Evolutionary conservation across 2,113 vertebrate species (phyloP).

Genomic region (Crypturellus undulatus): DNA sequence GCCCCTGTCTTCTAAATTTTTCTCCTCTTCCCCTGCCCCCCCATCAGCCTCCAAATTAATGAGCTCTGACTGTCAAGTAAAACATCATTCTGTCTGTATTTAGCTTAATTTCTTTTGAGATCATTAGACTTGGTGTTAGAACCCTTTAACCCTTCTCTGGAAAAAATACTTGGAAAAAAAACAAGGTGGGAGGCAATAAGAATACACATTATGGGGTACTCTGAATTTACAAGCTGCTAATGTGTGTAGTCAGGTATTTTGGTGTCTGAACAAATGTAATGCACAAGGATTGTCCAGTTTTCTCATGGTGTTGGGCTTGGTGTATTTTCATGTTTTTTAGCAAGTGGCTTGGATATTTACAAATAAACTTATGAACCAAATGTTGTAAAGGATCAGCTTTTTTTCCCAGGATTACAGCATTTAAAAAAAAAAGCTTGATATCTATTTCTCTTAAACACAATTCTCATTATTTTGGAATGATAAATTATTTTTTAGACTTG

Average conservation of each 20-base stretch:
- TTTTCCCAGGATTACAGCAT: not conserved
- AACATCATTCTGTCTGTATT: not conserved
- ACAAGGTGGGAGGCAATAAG: not conserved
- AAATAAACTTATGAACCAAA: not conserved
- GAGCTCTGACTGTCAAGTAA: not conserved
- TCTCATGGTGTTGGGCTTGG: too few species aligned
- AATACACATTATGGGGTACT: not conserved
- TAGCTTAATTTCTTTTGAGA: not conserved
- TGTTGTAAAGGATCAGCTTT: too few species aligned
- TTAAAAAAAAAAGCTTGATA: too few species aligned
- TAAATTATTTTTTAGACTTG: not conserved
- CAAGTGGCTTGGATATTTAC: not conserved
- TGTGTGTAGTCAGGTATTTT: not conserved
- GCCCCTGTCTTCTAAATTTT: accelerated
- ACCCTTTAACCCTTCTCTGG: not conserved
- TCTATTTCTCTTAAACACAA: not conserved
- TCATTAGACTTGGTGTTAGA: not conserved
- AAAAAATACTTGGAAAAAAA: not conserved
- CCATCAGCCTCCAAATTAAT: not conserved
- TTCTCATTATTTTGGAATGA: not conserved
- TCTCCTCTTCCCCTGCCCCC: too few species aligned
- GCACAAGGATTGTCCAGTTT: too few species aligned
- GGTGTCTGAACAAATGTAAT: too few species aligned
- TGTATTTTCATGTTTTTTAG: too few species aligned
- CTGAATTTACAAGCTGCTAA: not conserved